A percentile compares a stretch with the other conserved stretches of the same genome.
Evolutionary conservation across 2,113 vertebrate genomes (phyloP).

Genomic region (Oryzias celebensis): DNA sequence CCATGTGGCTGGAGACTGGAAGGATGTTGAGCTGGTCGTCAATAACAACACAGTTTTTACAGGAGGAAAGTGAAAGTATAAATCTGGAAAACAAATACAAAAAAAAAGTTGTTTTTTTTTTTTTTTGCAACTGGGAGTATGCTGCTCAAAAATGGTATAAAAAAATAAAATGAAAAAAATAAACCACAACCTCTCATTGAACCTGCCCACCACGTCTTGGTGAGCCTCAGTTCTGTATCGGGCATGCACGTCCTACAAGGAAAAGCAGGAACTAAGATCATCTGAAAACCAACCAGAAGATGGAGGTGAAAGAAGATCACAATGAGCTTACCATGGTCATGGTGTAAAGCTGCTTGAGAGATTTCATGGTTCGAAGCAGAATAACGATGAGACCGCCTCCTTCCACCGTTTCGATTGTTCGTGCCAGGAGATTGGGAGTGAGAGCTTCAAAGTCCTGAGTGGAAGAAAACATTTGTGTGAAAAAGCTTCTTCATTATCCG

Average conservation of each 20-base stretch:
- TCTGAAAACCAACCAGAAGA: not conserved
- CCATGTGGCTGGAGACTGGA: conserved; percentile 89
- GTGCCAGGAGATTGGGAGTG: conserved; percentile 92
- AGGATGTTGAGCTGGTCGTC: conserved; percentile 95
- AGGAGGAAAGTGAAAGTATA: conserved; percentile 91
- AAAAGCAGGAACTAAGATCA: conserved; percentile 4
- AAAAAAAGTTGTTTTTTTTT: not conserved
- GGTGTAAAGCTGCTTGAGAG: conserved; percentile 94
- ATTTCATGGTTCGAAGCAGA: conserved; percentile 91
- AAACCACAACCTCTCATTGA: conserved; percentile 88
- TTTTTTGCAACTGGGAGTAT: not conserved
- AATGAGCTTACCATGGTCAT: conserved; percentile 88
- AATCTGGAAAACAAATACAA: conserved; percentile 76
- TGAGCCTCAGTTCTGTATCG: conserved; percentile 95
- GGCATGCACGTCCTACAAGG: conserved; percentile 90
- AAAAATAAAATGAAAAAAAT: not conserved
- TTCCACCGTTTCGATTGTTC: conserved; percentile 95
- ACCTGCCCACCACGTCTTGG: conserved; percentile 94
- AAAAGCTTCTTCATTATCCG: not conserved
- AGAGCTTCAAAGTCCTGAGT: conserved; percentile 94
- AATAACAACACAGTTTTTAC: conserved; percentile 92
- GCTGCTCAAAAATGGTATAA: not conserved
- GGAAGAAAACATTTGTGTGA: not conserved
- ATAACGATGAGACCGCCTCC: conserved; percentile 92
- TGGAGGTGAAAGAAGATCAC: not conserved